phyloP scores from a whole-genome alignment of 2,797 vertebrate species.

The Hybognathus amarus region DNA sequence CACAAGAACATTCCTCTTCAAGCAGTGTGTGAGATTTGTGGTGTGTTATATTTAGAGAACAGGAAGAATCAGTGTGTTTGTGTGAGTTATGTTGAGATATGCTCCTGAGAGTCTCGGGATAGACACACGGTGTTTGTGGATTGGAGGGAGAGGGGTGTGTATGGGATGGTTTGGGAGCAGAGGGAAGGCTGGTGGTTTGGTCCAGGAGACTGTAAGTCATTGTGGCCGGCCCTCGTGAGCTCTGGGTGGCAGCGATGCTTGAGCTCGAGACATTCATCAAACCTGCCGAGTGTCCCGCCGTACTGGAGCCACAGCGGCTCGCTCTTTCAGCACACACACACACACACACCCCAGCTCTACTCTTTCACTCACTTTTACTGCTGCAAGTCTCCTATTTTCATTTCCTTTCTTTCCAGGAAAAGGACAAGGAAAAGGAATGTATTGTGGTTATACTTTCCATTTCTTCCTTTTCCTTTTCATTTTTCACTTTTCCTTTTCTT shows the following conservation, averaged over 20 bases:
- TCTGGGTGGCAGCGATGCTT: constrained; percentile 86
- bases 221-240: constrained; percentile 86
- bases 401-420: constrained; percentile 5
- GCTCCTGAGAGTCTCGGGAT: constrained; percentile 77
- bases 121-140: constrained; percentile 80
- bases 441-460: not conserved
- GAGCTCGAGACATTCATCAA: constrained; percentile 93
- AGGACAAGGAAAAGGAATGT: constrained; percentile 12
- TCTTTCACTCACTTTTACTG: not conserved
- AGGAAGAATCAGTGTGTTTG: constrained; percentile 37
- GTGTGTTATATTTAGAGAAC: constrained; percentile 32
- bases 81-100: constrained; percentile 40
- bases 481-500: not conserved
- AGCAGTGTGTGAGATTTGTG: constrained; percentile 47
- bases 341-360: too few relatives aligned
- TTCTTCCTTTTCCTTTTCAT: too few relatives aligned
- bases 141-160: constrained; percentile 67
- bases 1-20: constrained; percentile 12
- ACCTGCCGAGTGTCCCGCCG: constrained; percentile 89
- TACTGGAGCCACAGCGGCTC: constrained; percentile 85
- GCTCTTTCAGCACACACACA: constrained; percentile 1
- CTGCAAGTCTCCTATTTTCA: not conserved
- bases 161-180: constrained; percentile 62
- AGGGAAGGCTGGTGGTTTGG: constrained; percentile 75
- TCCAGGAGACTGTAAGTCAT: constrained; percentile 92